Base-by-base conservation (phyloP, 2,888 invertebrate genomes). In the Rhogogaster chlorosoma region DNA sequence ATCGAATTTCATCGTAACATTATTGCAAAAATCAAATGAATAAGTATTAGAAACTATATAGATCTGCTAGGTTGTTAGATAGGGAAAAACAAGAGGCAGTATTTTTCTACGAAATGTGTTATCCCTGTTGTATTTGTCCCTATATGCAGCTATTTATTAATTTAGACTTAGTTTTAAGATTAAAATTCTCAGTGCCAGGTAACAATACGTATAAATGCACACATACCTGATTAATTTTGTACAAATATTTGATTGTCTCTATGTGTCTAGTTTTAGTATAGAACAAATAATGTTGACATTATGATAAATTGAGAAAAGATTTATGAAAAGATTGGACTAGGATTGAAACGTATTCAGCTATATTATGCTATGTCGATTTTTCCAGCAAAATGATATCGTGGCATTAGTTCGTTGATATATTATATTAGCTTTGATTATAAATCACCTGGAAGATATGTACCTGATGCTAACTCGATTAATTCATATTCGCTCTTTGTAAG, bases 1-100 rank as follows among this genome's bases (percentile, higher is more conserved):
- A 97, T 93, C 95, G 97, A 88, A 98, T 98, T 90, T 97, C 97
- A 87, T 92, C 93, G 86, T 93, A 93, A 85, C 91, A 22, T 71
- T 71, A 84, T 49, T 49, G 32, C 6, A 42, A 49, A 15, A 18
- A n/a, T 70, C 5, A 36, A 12, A 38, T 32, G 53, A 73, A 73
- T 73, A 9, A 38, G 12, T 53, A 77, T n/a, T 75, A 7, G 9
- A 10, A 49, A 80, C 12, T 61, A 61, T 61, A 61, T 36, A 38
- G n/a, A 22, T 42, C 71, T 42, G 2, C 12, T 80, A 29, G 38
- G 22, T 38, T 38, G 38, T 36, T 61, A 38, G 38, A 9, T 61
- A 38, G 61, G 36, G 15, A 80, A 18, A 61, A 38, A 38, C 10
- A 15, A 26, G 38, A 36, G 5, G 80, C 61, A 57, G 57, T 80